Percentiles rank a stretch among this genome's conserved stretches.
phyloP scores from a whole-genome alignment of 2,888 invertebrate species.

The Heliconius ethilla region DNA sequence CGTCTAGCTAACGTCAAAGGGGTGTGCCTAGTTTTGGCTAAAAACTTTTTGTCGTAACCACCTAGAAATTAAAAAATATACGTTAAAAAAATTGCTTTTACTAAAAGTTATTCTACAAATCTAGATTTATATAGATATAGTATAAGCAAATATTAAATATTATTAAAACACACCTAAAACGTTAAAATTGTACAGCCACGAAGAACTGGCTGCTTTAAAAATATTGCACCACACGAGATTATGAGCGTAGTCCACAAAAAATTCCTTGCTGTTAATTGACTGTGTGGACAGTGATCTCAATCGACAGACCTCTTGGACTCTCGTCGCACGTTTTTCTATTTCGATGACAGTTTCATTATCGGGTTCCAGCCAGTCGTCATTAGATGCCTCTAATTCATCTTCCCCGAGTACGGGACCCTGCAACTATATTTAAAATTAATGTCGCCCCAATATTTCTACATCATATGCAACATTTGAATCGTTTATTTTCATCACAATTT shows the following conservation, averaged over 20 bases:
- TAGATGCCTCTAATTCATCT: slow-evolving; percentile 53
- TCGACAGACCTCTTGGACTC: slow-evolving; percentile 77
- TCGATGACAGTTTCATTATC: slow-evolving; percentile 72
- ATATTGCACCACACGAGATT: slow-evolving; percentile 89
- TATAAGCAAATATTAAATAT: neutral
- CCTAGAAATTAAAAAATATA: slow-evolving; percentile 59
- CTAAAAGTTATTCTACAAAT: no score
- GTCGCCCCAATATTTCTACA: no score
- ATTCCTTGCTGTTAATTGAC: slow-evolving; percentile 87
- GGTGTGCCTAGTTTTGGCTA: slow-evolving; percentile 82
- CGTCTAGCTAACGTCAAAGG: slow-evolving; percentile 86
- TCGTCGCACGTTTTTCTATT: slow-evolving; percentile 73
- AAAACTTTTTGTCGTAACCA: slow-evolving; percentile 83
- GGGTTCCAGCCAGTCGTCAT: slow-evolving; percentile 64
- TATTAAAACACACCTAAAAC: slow-evolving; percentile 80
- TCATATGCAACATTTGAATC: neutral
- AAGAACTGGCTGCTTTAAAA: slow-evolving; percentile 89
- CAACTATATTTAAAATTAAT: slow-evolving; percentile 52
- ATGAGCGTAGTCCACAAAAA: slow-evolving; percentile 85
- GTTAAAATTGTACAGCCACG: slow-evolving; percentile 90
- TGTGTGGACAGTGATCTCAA: slow-evolving; percentile 59
- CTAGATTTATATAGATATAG: neutral
- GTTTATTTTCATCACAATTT: neutral
- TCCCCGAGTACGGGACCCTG: slow-evolving; percentile 71
- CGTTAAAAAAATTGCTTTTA: no score